Evolutionary conservation across 2,888 invertebrate species (phyloP).

Genomic region (Cerastoderma edule): DNA sequence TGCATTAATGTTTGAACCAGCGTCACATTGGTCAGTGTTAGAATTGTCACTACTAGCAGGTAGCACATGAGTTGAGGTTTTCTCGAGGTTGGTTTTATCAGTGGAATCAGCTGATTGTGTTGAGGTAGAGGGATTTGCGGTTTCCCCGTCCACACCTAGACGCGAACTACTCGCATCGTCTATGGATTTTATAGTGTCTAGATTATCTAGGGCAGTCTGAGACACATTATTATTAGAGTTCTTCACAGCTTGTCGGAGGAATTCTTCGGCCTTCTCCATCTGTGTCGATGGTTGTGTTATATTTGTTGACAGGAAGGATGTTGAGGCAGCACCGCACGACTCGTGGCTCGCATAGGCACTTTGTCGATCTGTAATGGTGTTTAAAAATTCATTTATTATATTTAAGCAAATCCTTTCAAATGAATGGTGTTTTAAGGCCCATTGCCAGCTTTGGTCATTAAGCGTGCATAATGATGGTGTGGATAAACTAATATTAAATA

Average conservation of each 20-base stretch:
- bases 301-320: slow-evolving; percentile 40
- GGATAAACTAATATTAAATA: no score
- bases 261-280: slow-evolving; percentile 53
- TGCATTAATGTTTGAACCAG: slow-evolving; percentile 27
- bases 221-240: slow-evolving; percentile 35
- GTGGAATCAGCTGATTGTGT: slow-evolving; percentile 9
- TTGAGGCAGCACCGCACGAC: slow-evolving; percentile 44
- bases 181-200: slow-evolving; percentile 26
- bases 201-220: slow-evolving; percentile 23
- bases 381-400: no score
- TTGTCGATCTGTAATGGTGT: slow-evolving; percentile 58
- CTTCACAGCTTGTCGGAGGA: slow-evolving; percentile 55
- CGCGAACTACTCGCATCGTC: slow-evolving; percentile 9
- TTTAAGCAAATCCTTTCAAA: no score
- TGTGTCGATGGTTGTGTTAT: slow-evolving; percentile 35
- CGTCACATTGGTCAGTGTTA: slow-evolving; percentile 21
- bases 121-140: slow-evolving; percentile 20
- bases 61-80: slow-evolving; percentile 19
- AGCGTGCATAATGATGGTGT: no score
- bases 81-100: slow-evolving; percentile 13
- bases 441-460: no score
- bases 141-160: slow-evolving; percentile 4
- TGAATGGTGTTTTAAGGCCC: no score
- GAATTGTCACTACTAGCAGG: slow-evolving; percentile 27
- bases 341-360: slow-evolving; percentile 49